Conservation (phyloP, 2,888 invertebrate genomes). For the Mellilla xanthometata region DNA sequence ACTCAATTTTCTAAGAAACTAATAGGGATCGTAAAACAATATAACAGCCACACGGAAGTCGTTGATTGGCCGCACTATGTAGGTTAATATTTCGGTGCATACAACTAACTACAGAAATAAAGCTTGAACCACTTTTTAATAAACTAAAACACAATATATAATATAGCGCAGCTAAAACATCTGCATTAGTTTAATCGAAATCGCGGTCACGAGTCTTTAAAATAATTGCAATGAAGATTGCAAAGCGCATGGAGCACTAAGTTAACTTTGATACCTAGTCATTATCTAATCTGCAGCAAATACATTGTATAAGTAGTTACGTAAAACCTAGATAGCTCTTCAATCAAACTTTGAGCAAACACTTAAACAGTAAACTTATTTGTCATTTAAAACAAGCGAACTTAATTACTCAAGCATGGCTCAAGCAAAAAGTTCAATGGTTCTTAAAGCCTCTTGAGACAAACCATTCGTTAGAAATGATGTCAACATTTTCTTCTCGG, state of each 20-base stretch:
- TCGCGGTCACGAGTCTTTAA: too few species aligned
- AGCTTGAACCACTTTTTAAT: too few species aligned
- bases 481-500: not conserved
- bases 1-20: slow-evolving; percentile 37
- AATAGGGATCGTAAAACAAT: slow-evolving; percentile 43
- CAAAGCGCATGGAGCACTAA: too few species aligned
- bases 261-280: too few species aligned
- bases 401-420: slow-evolving; percentile 2
- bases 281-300: not conserved
- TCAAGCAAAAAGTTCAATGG: not conserved
- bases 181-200: too few species aligned
- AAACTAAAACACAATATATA: too few species aligned
- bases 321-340: not conserved
- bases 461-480: not conserved
- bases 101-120: not conserved
- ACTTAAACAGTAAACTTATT: not conserved
- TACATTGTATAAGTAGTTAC: not conserved
- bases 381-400: not conserved
- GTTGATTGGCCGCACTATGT: slow-evolving; percentile 54
- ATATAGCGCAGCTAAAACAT: too few species aligned
- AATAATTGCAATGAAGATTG: too few species aligned
- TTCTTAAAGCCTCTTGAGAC: not conserved
- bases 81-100: slow-evolving; percentile 23
- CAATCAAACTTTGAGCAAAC: not conserved
- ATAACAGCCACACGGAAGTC: slow-evolving; percentile 47